Conservation (phyloP, 1,140 invertebrate species). For the Branchinecta lynchi region DNA sequence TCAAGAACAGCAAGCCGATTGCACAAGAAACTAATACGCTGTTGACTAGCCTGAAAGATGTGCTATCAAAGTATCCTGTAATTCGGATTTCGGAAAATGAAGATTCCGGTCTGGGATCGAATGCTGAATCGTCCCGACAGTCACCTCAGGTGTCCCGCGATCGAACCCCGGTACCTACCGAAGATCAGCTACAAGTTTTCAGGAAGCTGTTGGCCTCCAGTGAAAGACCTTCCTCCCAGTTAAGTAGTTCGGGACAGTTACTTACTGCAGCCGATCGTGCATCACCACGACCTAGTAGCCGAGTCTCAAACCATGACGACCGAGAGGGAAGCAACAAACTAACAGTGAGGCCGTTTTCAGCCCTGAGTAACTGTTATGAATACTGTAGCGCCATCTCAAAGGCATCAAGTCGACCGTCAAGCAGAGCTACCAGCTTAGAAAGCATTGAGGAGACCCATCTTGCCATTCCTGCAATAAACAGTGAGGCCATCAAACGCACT, state of each 20-base stretch:
- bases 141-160: background rate
- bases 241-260: background rate
- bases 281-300: background rate
- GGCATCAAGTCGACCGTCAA: no score
- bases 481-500: no score
- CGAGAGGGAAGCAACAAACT: background rate
- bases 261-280: background rate
- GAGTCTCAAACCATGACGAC: background rate
- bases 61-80: background rate
- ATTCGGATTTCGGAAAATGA: background rate
- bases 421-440: no score
- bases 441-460: no score
- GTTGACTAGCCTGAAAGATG: background rate
- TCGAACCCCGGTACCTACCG: background rate
- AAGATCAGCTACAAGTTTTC: background rate
- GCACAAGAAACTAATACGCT: background rate
- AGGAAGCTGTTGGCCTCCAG: background rate
- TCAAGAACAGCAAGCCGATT: background rate
- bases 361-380: background rate
- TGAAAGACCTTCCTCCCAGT: background rate
- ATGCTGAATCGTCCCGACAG: background rate
- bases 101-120: slow-evolving; percentile 2
- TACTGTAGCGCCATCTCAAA: no score
- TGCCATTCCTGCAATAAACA: no score
- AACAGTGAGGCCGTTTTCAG: background rate